A percentile compares a stretch with the other conserved stretches of the same genome.
Evolutionary conservation across 2,888 invertebrate species (phyloP).

Genomic region (Oscheius sp.): DNA sequence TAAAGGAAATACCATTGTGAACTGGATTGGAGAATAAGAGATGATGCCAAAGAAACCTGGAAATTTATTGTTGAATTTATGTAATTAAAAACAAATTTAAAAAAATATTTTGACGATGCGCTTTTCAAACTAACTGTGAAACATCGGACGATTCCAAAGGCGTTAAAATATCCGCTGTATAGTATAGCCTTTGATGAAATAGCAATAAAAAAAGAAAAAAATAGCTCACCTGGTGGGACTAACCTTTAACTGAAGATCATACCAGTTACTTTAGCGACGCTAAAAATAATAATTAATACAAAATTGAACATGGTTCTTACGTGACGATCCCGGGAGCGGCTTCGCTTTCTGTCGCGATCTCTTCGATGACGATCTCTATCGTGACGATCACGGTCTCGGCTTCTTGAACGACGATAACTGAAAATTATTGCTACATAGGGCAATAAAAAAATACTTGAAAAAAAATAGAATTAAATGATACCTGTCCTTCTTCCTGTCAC

Average conservation of each 20-base stretch:
- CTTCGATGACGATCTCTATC: constrained; percentile 10
- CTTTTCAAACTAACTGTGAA: constrained; percentile 33
- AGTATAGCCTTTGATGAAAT: not conserved
- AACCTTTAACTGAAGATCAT: constrained; percentile 18
- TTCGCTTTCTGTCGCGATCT: constrained; percentile 19
- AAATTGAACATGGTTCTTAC: constrained; percentile 2
- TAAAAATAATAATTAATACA: constrained; percentile 4
- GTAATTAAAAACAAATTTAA: not conserved
- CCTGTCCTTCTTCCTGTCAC: constrained; percentile 20
- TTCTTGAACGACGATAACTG: constrained; percentile 27
- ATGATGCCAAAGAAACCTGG: not conserved
- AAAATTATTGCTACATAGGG: not conserved
- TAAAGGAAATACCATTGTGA: constrained; percentile 18
- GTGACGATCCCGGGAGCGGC: constrained; percentile 28
- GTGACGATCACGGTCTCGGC: constrained; percentile 27
- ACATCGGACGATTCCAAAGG: not conserved
- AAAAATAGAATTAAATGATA: not conserved
- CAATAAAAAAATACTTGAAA: not conserved
- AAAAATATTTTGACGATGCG: not conserved
- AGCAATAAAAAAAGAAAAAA: not conserved
- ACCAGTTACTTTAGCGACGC: constrained; percentile 17
- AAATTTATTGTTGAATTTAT: not conserved
- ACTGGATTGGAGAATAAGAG: constrained; percentile 6
- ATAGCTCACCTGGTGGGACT: constrained; percentile 17
- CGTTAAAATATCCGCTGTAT: not conserved